Evolutionary conservation across 2,797 vertebrate genomes (phyloP), one percentile per base, ranked within the genome.

Genomic region (Toxotes lorentzi): DNA sequence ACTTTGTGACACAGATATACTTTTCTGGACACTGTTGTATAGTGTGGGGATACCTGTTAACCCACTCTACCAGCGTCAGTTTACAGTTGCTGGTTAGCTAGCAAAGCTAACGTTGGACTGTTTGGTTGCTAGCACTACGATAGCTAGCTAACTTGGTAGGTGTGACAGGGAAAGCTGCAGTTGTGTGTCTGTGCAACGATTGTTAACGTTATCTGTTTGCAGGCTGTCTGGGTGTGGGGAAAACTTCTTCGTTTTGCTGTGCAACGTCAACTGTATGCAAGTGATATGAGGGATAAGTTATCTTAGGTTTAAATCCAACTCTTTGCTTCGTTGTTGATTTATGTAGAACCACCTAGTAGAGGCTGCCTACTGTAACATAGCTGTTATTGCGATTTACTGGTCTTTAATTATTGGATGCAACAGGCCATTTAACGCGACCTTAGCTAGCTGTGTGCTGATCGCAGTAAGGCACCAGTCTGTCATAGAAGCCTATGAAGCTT

Each of bases 201-300:
- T 61, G 40, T 77, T 68, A 67, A 68, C 58, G 53, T 87, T 89
- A 88, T 90, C 86, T 81, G 51, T 64, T 51, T 40, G 50, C 59
- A 27, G 4, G 58, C 24, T 73, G 54, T 16, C 65, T 81, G 88
- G 89, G 27, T 8, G 83, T 85, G 85, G 74, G 60, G 78, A 57
- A 77, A 1, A 34, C 59, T 72, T 67, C 45, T 79, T 78, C 41
- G 35, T 27, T 38, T 53, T 64, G 70, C 51, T 84, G 70, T 82
- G 65, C 41, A 64, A 64, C 51, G 68, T 75, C 57, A 53, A 54
- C 48, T 86, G 65, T 48, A 67, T 72, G 7, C 53, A 45, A 62
- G 47, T 71, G 58, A 80, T 30, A 71, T 23, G 14, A 27, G 11
- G 30, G 48, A 50, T 14, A 41, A 48, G 35, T 68, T 27, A 32